Conservation (phyloP, 2,113 vertebrate genomes). For the Solea solea region DNA sequence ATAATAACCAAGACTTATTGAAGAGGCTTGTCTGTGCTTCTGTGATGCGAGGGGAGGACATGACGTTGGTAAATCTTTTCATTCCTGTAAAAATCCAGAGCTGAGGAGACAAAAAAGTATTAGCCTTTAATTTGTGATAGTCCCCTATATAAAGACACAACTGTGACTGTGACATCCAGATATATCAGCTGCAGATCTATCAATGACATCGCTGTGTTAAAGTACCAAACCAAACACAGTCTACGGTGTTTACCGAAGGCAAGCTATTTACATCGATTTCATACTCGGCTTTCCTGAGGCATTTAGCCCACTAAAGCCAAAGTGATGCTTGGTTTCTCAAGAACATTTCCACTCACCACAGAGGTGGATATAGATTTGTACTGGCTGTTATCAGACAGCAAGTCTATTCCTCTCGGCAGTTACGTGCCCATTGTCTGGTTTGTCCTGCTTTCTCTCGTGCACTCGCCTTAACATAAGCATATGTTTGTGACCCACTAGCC, state of each 20-base stretch:
- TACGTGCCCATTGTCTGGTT: conserved; percentile 11
- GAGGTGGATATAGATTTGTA: conserved; percentile 35
- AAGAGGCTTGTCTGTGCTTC: conserved; percentile 15
- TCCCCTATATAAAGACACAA: not conserved
- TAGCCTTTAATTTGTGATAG: not conserved
- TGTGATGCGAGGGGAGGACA: conserved; percentile 3
- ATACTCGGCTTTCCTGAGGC: conserved; percentile 22
- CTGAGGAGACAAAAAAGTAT: not conserved
- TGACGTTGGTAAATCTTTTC: conserved; percentile 11
- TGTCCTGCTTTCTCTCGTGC: conserved; percentile 34
- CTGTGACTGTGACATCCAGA: not conserved
- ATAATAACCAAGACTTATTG: conserved; percentile 28
- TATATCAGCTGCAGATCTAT: not conserved
- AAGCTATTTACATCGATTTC: conserved; percentile 18
- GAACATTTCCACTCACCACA: conserved; percentile 20
- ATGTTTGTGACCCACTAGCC: conserved; percentile 18
- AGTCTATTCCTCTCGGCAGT: conserved; percentile 17
- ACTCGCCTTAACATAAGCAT: conserved; percentile 36
- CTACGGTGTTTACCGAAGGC: not conserved
- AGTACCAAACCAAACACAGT: not conserved
- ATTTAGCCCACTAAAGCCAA: conserved; percentile 18
- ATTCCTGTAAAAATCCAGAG: conserved; percentile 4
- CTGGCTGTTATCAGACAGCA: conserved; percentile 8
- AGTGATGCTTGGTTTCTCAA: conserved; percentile 19
- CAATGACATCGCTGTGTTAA: not conserved